Conservation (phyloP, 2,888 invertebrate species). For the Drosophila algonquin region DNA sequence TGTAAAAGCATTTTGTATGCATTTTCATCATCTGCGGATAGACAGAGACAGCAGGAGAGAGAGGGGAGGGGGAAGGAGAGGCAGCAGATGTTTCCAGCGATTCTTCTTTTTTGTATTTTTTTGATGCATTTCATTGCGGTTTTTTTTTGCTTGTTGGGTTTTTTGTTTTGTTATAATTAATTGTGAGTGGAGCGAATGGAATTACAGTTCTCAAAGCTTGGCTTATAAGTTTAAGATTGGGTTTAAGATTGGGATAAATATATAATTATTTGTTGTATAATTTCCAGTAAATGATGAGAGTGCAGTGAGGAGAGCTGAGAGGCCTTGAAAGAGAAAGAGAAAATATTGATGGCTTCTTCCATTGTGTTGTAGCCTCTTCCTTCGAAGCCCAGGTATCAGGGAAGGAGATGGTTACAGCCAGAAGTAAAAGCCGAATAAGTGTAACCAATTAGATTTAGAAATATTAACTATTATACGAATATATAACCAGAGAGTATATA, state of each 20-base stretch:
- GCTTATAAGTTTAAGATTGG: background rate
- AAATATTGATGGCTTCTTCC: too few relatives aligned
- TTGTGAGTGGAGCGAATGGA: slow-evolving; percentile 15
- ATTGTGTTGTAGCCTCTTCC: too few relatives aligned
- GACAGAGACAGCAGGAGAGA: slow-evolving; percentile 4
- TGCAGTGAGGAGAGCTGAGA: too few relatives aligned
- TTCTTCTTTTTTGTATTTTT: background rate
- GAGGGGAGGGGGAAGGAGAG: slow-evolving; percentile 6
- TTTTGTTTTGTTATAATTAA: slow-evolving; percentile 25
- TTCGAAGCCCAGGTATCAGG: too few relatives aligned
- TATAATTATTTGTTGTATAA: too few relatives aligned
- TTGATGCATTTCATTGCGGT: background rate
- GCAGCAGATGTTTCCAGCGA: background rate
- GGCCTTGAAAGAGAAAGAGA: too few relatives aligned
- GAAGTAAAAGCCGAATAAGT: too few relatives aligned
- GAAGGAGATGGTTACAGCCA: too few relatives aligned
- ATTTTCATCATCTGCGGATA: slow-evolving; percentile 44
- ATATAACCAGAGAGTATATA: too few relatives aligned
- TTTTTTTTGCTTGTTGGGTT: slow-evolving; percentile 21
- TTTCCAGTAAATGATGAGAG: too few relatives aligned
- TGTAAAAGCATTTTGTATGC: slow-evolving; percentile 33
- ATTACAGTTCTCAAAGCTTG: background rate
- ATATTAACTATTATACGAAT: too few relatives aligned
- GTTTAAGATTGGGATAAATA: background rate
- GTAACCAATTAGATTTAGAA: too few relatives aligned